Evolutionary conservation across 2,113 vertebrate genomes (phyloP), one percentile per base, ranked within the genome.

Genomic region (Strix aluco): DNA sequence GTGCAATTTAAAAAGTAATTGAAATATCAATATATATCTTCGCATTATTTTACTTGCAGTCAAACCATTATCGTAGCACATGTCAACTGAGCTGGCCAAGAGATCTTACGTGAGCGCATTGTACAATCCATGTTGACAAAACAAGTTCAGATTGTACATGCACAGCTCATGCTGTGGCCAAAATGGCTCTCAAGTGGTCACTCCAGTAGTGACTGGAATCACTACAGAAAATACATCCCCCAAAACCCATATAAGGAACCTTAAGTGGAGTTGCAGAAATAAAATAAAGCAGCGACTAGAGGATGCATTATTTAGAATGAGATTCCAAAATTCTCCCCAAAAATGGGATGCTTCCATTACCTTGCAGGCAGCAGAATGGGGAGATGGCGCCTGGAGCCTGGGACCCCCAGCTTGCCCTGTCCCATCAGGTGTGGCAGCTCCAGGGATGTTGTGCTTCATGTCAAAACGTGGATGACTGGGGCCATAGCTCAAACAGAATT

Each of bases 1-100:
- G 57, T 12, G 49, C 87, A 59, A 66, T 94, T 94, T 81, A 25
- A 91, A 70, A 95, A 62, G 78, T 62, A 95, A 92, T 77, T 96
- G 84, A 91, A 95, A 90, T 58, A 94, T 88, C 92, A 77, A 73
- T 93, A 85, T 46, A 58, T 89, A 80, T 61, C 36, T 79, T 79
- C 10, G 1, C 46, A 21, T 91, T 81, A 86, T 93, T 96, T 96
- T 86, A 90, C 80, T 81, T 84, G 72, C 72, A 81, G 69, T 89
- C 72, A 93, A 38, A 47, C 42, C 13, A 49, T 86, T 90, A 90
- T 27, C 2, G 2, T 32, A 54, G 55, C 34, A 63, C 32, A 25
- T 5, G 13, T 52, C 88, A 89, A 9, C 46, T 22, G 51, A 91
- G 55, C 65, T 77, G 40, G 10, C 58, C 42, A 84, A 47, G 73